These are phyloP conservation scores for Camelus dromedarius DNA, from an alignment of 2,113 vertebrate genomes.

Conservation along the genomic window DNA sequence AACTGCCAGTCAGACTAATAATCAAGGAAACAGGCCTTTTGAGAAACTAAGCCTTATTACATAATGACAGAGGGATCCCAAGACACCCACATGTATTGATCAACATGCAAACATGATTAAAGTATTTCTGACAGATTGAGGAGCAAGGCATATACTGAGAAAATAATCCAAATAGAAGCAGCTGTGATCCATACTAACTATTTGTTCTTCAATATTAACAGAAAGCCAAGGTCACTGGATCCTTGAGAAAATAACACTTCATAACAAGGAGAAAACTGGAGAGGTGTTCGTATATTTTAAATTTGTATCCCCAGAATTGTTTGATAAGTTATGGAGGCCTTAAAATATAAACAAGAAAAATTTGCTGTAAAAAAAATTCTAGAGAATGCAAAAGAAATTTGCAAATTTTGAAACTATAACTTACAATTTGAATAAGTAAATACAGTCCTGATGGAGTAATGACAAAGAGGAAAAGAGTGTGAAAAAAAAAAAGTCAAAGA, in stretches of 20 bases:
- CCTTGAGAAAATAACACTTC: neutral
- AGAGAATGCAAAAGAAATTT: neutral
- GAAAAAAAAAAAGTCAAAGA: neutral
- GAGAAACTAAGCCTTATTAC: neutral
- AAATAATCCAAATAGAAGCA: neutral
- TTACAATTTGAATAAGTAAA: neutral
- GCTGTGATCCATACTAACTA: neutral
- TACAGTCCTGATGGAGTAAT: neutral
- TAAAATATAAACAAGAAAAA: neutral
- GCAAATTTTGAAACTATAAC: neutral
- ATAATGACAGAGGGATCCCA: neutral
- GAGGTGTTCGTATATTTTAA: neutral
- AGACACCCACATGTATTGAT: neutral
- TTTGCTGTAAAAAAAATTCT: neutral
- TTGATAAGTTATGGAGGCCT: neutral
- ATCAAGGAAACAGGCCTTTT: neutral
- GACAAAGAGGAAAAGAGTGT: neutral
- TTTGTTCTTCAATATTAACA: conserved; percentile 7
- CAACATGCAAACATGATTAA: neutral
- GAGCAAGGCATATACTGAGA: neutral
- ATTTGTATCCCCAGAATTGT: neutral
- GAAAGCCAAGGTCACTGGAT: neutral
- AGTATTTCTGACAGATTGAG: neutral
- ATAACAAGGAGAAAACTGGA: neutral
- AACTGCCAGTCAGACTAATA: neutral